Evolutionary conservation across 2,113 vertebrate genomes (phyloP), one percentile per base, ranked within the genome.

Genomic region (Triplophysa dalaica): DNA sequence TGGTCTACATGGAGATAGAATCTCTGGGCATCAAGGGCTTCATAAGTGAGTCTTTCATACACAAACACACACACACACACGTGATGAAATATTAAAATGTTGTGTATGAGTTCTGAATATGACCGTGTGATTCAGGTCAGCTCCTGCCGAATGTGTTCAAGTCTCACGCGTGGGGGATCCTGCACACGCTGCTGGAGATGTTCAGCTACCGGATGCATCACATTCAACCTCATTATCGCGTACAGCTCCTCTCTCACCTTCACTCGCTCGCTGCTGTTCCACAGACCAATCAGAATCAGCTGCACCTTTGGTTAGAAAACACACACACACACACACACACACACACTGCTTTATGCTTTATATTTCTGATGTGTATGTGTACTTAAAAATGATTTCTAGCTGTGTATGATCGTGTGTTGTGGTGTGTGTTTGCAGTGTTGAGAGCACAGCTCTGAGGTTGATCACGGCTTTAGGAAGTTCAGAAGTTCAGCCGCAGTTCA

Each of bases 1-100:
- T 99, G 90, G 98, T 99, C 86, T 99, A 99, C 81, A 99, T 99
- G 98, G 98, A 99, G 92, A 99, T 99, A 63, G 98, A 99, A 78
- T 99, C 97, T 16, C 90, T 99, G 91, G 98, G 98, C 87, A 98
- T 99, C 91, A 99, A 99, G 93, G 98, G 97, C 86, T 99, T 99
- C 87, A 99, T 99, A 89, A 98, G 98, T 99, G 92, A 96, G 97
- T 91, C 2, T 21, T 19, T 21, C 1, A 2, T 26, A 38, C 24
- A 33, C 17, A 17, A 11, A 29, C 29, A 29, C 29, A 29, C 26
- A 29, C 26, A 29, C 26, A 29, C 26, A 29, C 29, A 29, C 29
- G 29, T 29, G 29, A 29, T 29, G 14, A 17, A 52, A 14, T 4
- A 17, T 1, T 52, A 52, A 50, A 17, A n/a, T 8, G 38, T 3